phyloP scores from a whole-genome alignment of 2,113 vertebrate genomes.

The Thamnophis sirtalis region DNA sequence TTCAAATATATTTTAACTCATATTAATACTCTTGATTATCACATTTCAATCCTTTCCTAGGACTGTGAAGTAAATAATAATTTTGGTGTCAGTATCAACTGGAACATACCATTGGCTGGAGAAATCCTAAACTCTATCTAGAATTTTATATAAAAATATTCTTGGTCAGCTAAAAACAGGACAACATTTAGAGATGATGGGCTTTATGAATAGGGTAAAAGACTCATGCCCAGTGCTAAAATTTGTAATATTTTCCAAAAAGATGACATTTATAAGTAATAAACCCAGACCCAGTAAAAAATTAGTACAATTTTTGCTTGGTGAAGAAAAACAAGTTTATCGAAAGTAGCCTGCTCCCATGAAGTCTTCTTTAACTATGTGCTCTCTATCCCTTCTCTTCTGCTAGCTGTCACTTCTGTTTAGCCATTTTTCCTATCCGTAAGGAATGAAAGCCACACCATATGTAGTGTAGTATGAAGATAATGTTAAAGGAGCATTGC shows the following conservation, averaged over 20 bases:
- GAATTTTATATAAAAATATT: constrained; percentile 1
- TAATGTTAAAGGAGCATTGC: not conserved
- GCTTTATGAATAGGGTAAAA: not conserved
- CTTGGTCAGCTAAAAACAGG: not conserved
- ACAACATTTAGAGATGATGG: not conserved
- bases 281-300: too few relatives aligned
- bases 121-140: not conserved
- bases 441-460: constrained; percentile 22
- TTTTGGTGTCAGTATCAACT: constrained; percentile 9
- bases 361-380: constrained; percentile 8
- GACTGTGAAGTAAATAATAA: not conserved
- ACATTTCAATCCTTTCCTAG: not conserved
- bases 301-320: not conserved
- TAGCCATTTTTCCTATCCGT: constrained; percentile 17
- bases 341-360: not conserved
- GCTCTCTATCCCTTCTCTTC: constrained; percentile 6
- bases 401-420: constrained; percentile 25
- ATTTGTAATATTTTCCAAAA: not conserved
- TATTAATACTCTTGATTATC: constrained; percentile 10
- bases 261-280: not conserved
- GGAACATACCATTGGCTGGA: constrained; percentile 3
- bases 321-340: not conserved
- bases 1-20: not conserved
- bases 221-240: not conserved
- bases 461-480: not conserved